Evolutionary conservation across 1,140 invertebrate species (phyloP).

Genomic region (Bombus picipes): DNA sequence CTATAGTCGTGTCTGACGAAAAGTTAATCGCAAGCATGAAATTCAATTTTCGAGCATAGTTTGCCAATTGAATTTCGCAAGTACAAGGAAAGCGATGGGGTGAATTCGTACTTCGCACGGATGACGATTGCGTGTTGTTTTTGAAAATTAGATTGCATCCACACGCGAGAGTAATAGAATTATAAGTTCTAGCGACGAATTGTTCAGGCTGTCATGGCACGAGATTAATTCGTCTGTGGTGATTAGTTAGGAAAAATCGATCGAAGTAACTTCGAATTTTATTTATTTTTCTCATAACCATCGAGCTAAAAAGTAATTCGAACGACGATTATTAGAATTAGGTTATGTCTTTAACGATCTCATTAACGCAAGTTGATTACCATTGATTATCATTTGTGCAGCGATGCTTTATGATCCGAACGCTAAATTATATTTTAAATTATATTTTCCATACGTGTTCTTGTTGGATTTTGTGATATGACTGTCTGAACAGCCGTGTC

Average conservation of each 20-base stretch:
- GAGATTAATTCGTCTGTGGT: neutral
- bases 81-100: neutral
- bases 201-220: conserved; percentile 11
- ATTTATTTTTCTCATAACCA: neutral
- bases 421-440: too few species aligned
- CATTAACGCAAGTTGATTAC: too few species aligned
- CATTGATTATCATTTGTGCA: too few species aligned
- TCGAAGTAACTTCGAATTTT: neutral
- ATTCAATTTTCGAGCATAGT: neutral
- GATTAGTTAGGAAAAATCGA: neutral
- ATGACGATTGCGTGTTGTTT: conserved; percentile 26
- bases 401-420: too few species aligned
- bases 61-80: neutral
- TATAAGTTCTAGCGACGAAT: conserved; percentile 16
- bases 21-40: conserved; percentile 3
- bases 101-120: neutral
- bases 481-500: too few species aligned
- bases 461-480: too few species aligned
- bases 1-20: neutral
- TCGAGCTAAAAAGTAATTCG: too few species aligned
- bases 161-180: conserved; percentile 4
- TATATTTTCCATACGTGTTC: too few species aligned
- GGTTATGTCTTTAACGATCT: too few species aligned
- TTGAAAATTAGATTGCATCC: conserved; percentile 36
- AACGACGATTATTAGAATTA: too few species aligned